Evolutionary conservation across 2,797 vertebrate species (phyloP).

Genomic region (Pangasius krempfi): DNA sequence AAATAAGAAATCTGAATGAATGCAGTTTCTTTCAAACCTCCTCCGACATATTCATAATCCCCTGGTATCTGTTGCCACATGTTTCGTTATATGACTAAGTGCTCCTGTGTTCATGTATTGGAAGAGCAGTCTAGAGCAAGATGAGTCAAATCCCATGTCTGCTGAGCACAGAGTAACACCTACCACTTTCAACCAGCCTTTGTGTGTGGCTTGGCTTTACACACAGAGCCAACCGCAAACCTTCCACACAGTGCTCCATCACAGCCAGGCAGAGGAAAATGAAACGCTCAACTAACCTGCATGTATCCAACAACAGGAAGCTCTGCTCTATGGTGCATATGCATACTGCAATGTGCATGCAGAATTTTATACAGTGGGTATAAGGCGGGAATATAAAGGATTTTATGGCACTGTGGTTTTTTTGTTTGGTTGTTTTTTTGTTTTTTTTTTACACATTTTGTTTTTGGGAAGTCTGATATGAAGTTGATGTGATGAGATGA

Average conservation of each 20-base stretch:
- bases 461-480: not conserved
- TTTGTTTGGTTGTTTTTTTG: not conserved
- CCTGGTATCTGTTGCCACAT: conserved; percentile 8
- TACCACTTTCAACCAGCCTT: conserved; percentile 25
- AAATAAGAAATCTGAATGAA: conserved; percentile 17
- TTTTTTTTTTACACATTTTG: not conserved
- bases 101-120: conserved; percentile 11
- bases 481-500: not conserved
- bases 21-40: conserved; percentile 25
- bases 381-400: not conserved
- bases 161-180: conserved; percentile 30
- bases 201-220: conserved; percentile 36
- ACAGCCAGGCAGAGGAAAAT: conserved; percentile 35
- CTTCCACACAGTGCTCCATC: conserved; percentile 33
- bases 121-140: conserved; percentile 5
- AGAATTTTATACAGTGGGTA: not conserved
- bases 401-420: not conserved
- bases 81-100: conserved; percentile 23
- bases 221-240: conserved; percentile 30
- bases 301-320: conserved; percentile 41
- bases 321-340: conserved; percentile 7
- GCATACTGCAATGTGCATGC: conserved; percentile 27
- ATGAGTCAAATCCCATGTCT: conserved; percentile 40
- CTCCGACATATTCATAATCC: not conserved
- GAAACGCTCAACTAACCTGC: conserved; percentile 10